Percentiles rank a stretch among this genome's conserved stretches.
phyloP scores from a whole-genome alignment of 2,797 vertebrate species.

The Epinephelus coioides region DNA sequence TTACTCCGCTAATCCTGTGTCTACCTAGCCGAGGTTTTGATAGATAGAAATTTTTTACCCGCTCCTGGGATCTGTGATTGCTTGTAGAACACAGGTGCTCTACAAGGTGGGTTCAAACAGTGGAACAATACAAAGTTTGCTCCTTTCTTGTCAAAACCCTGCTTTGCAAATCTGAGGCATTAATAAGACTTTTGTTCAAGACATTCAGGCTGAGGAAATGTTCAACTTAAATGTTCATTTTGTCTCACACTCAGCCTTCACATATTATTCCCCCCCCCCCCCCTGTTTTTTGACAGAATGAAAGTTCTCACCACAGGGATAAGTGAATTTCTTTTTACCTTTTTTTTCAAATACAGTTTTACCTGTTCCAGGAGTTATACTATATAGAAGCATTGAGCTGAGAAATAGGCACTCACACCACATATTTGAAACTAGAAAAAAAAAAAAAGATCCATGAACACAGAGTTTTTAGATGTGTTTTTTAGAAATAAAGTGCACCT shows the following conservation, averaged over 20 bases:
- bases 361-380: not conserved
- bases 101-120: constrained; percentile 47
- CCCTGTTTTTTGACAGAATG: not conserved
- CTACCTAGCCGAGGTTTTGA: constrained; percentile 41
- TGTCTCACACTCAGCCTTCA: constrained; percentile 21
- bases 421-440: not conserved
- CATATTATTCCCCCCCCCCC: not conserved
- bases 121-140: constrained; percentile 32
- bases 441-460: constrained; percentile 3
- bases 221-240: constrained; percentile 28
- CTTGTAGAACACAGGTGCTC: constrained; percentile 50
- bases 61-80: constrained; percentile 50
- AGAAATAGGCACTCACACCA: not conserved
- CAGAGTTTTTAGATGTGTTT: not conserved
- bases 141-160: constrained; percentile 44
- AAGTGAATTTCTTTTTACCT: not conserved
- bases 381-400: not conserved
- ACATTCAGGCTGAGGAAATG: constrained; percentile 26
- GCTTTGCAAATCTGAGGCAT: constrained; percentile 37
- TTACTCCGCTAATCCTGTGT: constrained; percentile 47
- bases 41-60: constrained; percentile 24
- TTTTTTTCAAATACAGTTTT: not conserved
- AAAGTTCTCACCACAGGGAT: constrained; percentile 6
- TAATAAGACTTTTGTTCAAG: constrained; percentile 53
- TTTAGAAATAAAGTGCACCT: constrained; percentile 1